These are phyloP conservation scores for Rosalia funebris DNA, from an alignment of 2,888 invertebrate species.

Conservation along the genomic window DNA sequence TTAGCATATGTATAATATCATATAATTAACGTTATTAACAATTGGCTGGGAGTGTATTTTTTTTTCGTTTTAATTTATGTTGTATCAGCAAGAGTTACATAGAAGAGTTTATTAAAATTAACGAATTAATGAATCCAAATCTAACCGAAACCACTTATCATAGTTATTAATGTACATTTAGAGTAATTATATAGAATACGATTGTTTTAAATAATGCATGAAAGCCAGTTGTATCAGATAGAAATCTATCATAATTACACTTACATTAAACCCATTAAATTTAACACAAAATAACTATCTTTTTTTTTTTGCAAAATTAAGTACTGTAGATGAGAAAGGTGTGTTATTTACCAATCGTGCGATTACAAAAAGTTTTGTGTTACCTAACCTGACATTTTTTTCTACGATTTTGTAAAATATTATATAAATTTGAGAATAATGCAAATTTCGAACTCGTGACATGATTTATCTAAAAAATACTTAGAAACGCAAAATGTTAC, in stretches of 20 bases:
- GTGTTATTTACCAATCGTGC: neutral
- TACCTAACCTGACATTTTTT: neutral
- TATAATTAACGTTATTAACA: conserved; percentile 22
- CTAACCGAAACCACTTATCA: neutral
- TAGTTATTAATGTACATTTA: conserved; percentile 1
- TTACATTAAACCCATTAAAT: conserved; percentile 6
- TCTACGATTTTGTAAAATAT: neutral
- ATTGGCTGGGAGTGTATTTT: conserved; percentile 18
- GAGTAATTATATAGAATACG: conserved; percentile 20
- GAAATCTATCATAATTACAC: conserved; percentile 12
- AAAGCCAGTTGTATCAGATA: conserved; percentile 21
- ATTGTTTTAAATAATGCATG: conserved; percentile 20
- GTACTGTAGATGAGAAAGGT: neutral
- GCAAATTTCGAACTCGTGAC: too few relatives aligned
- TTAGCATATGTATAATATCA: conserved; percentile 20
- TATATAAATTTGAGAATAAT: too few relatives aligned
- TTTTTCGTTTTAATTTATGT: conserved; percentile 19
- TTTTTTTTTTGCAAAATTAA: too few relatives aligned
- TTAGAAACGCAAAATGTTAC: conserved; percentile 7
- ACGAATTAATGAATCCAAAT: conserved; percentile 12
- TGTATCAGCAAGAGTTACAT: neutral
- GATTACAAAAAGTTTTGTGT: neutral
- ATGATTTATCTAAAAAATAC: neutral
- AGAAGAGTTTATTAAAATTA: conserved; percentile 14
- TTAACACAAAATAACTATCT: conserved; percentile 4